Base-by-base conservation (phyloP, 2,888 invertebrate species). In the Monochamus alternatus region DNA sequence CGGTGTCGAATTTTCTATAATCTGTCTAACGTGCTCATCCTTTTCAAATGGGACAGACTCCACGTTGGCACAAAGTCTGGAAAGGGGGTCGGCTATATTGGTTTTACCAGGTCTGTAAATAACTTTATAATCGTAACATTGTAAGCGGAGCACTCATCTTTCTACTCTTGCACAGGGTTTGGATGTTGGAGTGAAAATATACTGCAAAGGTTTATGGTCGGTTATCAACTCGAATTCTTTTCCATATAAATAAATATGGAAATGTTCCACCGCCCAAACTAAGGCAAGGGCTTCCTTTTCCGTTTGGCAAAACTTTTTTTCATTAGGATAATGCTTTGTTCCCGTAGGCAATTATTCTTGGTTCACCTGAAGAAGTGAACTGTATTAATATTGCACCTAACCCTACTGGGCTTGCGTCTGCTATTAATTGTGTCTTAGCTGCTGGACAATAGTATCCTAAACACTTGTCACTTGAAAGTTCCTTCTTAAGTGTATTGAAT, bases 171-270 rank as follows among this genome's bases (percentile, higher is more conserved):
- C 78, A 64, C 77, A 79, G 10, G 84, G 82, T 68, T 79, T 81
- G 31, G 82, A 80, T 69, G 47, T 81, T 44, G 82, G 76, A 22
- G 76, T 73, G 75, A 84, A 84, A 55, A 85, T 83, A 32, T 75
- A 81, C 63, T 85, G 82, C 51, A 90, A 78, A 3, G 89, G 88
- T 71, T 82, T 80, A 74, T 84, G 83, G 63, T 84, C 83, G 10
- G 80, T 83, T 12, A 82, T 62, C 44, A 81, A 52, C n/a, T 81
- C 78, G 51, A 81, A 81, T 63, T 77, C 65, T 51, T 68, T 55
- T 9, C 30, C 59, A 3, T 8, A 59, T 8, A 59, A 10, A 59
- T 12, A 59, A 9, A 31, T 59, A 9, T 59, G 4, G 31, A 59
- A 59, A 30, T 14, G 14, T 59, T 59, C 59, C 7, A 59, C 31